Percentiles rank a stretch among this genome's conserved stretches.
phyloP scores from a whole-genome alignment of 2,797 vertebrate species.

The Lemur catta region DNA sequence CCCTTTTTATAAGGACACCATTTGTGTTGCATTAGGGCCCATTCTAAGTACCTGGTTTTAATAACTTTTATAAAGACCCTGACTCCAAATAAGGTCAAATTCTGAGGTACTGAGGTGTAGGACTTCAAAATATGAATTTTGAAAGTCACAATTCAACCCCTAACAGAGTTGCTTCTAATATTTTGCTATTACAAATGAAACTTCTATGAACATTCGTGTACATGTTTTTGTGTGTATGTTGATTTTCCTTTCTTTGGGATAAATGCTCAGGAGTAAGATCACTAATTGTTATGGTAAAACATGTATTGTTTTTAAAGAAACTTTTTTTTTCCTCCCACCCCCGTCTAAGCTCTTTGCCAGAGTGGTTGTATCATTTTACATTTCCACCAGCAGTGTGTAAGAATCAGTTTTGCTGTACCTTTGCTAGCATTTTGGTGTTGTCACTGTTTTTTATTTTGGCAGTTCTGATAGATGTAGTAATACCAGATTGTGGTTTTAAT shows the following conservation, averaged over 20 bases:
- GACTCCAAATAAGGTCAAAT: neutral
- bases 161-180: neutral
- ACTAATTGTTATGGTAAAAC: neutral
- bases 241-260: neutral
- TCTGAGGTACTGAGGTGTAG: neutral
- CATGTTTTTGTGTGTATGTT: neutral
- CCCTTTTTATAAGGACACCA: neutral
- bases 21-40: neutral
- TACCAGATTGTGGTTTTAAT: neutral
- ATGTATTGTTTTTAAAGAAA: neutral
- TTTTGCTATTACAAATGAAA: neutral
- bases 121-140: neutral
- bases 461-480: neutral
- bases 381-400: neutral
- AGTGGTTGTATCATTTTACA: neutral
- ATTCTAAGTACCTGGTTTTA: neutral
- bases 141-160: neutral
- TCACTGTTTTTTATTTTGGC: constrained; percentile 9
- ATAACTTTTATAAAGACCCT: neutral
- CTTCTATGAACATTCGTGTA: neutral
- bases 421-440: neutral
- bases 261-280: neutral
- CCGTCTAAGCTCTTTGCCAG: neutral
- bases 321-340: no score
- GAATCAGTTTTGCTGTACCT: neutral